A percentile compares a stretch with the other conserved stretches of the same genome.
Conservation (phyloP, 2,113 vertebrate species). For the Nibea albiflora region DNA sequence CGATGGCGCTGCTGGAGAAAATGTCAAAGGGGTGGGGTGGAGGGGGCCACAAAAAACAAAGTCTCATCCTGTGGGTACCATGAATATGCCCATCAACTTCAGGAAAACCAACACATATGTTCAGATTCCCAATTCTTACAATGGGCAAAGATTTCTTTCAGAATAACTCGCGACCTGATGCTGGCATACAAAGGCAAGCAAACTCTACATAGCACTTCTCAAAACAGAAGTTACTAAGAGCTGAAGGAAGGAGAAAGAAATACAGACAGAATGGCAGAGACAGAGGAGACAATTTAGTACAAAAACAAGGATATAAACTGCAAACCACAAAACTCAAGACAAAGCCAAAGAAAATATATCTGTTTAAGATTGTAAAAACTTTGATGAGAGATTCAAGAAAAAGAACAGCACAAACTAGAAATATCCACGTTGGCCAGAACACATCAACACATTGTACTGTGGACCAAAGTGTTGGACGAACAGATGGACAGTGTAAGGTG, state of each 20-base stretch:
- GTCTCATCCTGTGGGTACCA: background rate
- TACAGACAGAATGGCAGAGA: rapidly evolving
- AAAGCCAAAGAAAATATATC: background rate
- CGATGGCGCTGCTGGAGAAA: background rate
- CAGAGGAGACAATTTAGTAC: background rate
- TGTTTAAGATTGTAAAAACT: background rate
- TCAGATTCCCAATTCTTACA: background rate
- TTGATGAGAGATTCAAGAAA: background rate
- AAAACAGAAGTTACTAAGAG: background rate
- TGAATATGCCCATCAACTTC: background rate
- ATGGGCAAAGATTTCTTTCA: background rate
- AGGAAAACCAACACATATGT: background rate
- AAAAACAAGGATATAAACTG: background rate
- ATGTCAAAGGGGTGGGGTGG: too few relatives aligned
- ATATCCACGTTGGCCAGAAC: background rate
- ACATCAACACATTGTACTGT: background rate
- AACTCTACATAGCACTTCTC: background rate
- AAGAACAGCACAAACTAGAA: background rate
- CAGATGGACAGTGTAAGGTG: background rate
- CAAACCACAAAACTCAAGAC: background rate
- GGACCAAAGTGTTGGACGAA: background rate
- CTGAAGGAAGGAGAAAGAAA: background rate
- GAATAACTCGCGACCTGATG: background rate
- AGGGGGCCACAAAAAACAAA: too few relatives aligned
- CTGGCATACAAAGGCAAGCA: background rate